A percentile compares a stretch with the other conserved stretches of the same genome.
Conservation (phyloP, 1,140 invertebrate genomes). For the Drosophila elegans region DNA sequence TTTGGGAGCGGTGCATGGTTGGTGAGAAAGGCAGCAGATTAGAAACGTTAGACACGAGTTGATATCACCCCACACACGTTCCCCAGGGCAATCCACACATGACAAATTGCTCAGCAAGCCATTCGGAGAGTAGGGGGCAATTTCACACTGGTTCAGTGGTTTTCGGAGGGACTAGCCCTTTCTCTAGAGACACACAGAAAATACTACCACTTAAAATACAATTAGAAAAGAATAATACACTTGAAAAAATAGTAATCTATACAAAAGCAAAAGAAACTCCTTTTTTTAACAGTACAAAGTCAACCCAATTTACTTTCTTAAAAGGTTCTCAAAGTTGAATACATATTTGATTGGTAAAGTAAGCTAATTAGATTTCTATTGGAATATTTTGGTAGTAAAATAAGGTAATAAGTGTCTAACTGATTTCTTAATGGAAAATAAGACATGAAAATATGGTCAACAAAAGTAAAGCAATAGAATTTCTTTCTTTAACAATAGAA, state of each 20-base stretch:
- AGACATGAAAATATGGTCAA: no score
- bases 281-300: no score
- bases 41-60: slow-evolving; percentile 41
- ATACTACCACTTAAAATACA: neutral
- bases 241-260: neutral
- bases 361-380: no score
- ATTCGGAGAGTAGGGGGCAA: neutral
- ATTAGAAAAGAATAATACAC: neutral
- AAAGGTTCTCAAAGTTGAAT: no score
- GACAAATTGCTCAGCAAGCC: slow-evolving; percentile 24
- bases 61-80: neutral
- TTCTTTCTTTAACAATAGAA: no score
- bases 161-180: neutral
- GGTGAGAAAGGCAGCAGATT: slow-evolving; percentile 34
- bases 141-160: slow-evolving; percentile 4
- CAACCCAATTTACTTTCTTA: no score
- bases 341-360: no score
- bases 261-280: no score
- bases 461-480: no score
- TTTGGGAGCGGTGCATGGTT: slow-evolving; percentile 20
- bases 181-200: neutral
- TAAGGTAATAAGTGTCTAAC: no score
- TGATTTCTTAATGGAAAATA: no score
- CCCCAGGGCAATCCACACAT: slow-evolving; percentile 17
- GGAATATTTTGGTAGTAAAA: no score